A percentile compares a stretch with the other conserved stretches of the same genome.
phyloP scores from a whole-genome alignment of 2,888 invertebrate genomes.

The Drosophila hamatofila region DNA sequence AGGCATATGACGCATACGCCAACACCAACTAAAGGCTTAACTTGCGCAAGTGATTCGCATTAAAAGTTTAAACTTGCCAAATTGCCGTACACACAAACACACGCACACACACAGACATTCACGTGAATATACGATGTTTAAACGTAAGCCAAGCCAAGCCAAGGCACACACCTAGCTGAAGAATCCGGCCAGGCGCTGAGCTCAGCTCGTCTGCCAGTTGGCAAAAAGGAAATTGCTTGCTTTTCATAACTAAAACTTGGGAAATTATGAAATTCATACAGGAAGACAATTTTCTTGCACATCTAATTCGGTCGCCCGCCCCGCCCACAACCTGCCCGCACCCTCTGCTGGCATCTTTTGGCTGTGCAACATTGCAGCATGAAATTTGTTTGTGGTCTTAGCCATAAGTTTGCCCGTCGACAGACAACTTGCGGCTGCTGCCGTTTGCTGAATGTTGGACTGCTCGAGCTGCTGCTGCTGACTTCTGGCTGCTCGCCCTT shows the following conservation, averaged over 20 bases:
- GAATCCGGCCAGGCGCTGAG: slow-evolving; percentile 13
- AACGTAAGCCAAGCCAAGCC: slow-evolving; percentile 11
- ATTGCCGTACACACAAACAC: slow-evolving; percentile 47
- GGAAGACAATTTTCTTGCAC: slow-evolving; percentile 84
- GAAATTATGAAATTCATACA: slow-evolving; percentile 85
- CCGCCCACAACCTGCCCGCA: background rate
- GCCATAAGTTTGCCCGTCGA: slow-evolving; percentile 79
- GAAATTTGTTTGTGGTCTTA: slow-evolving; percentile 79
- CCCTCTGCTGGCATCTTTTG: background rate
- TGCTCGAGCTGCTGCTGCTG: slow-evolving; percentile 12
- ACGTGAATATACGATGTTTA: slow-evolving; percentile 17
- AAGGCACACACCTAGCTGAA: slow-evolving; percentile 26
- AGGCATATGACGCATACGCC: slow-evolving; percentile 47
- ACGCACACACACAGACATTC: slow-evolving; percentile 13
- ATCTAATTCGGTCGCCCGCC: slow-evolving; percentile 66
- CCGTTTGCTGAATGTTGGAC: slow-evolving; percentile 34
- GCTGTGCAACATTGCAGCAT: slow-evolving; percentile 65
- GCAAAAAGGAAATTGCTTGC: slow-evolving; percentile 81
- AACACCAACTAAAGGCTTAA: slow-evolving; percentile 45
- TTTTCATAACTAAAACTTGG: slow-evolving; percentile 81
- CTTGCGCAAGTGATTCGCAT: slow-evolving; percentile 72
- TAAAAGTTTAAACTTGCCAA: slow-evolving; percentile 76
- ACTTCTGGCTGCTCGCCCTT: slow-evolving; percentile 43
- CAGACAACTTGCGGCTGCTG: slow-evolving; percentile 74
- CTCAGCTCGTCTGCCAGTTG: slow-evolving; percentile 30